Percentiles rank a stretch among this genome's conserved stretches.
These are phyloP conservation scores for Chydorus sphaericus DNA, from an alignment of 2,888 invertebrate species.

Conservation along the genomic window DNA sequence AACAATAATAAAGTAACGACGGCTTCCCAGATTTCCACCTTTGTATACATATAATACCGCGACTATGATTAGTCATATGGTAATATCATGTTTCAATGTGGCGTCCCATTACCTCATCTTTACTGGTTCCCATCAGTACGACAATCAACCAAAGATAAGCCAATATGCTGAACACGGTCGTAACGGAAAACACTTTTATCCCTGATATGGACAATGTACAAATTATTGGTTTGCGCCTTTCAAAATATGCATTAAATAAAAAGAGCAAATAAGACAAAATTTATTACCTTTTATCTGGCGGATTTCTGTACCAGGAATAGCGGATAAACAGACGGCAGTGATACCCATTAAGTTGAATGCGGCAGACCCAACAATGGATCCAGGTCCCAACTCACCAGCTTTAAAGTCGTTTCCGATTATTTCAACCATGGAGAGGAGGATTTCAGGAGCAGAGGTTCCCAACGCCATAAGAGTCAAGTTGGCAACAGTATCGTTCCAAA, in stretches of 20 bases:
- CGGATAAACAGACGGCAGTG: constrained; percentile 36
- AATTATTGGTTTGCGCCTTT: background rate
- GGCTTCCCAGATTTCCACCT: constrained; percentile 41
- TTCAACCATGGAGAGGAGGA: constrained; percentile 37
- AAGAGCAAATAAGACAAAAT: too few relatives aligned
- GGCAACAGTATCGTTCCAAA: constrained; percentile 42
- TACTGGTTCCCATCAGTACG: constrained; percentile 26
- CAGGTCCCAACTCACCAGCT: constrained; percentile 37
- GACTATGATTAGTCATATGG: background rate
- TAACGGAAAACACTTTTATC: constrained; percentile 32
- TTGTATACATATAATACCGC: too few relatives aligned
- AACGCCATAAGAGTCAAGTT: constrained; percentile 41
- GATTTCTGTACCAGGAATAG: constrained; percentile 31
- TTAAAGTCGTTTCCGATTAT: constrained; percentile 30
- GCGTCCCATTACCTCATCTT: constrained; percentile 11
- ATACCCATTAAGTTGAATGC: constrained; percentile 41
- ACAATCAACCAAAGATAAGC: constrained; percentile 44
- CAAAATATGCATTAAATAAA: background rate
- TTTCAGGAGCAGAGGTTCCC: constrained; percentile 40
- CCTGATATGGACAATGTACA: constrained; percentile 5
- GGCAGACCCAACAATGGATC: constrained; percentile 42
- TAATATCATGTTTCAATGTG: too few relatives aligned
- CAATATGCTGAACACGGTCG: constrained; percentile 34
- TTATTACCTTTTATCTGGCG: constrained; percentile 32
- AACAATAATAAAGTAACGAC: constrained; percentile 39